Percentiles rank a stretch among this genome's conserved stretches.
Conservation (phyloP, 2,113 vertebrate genomes). For the Apeltes quadracus region DNA sequence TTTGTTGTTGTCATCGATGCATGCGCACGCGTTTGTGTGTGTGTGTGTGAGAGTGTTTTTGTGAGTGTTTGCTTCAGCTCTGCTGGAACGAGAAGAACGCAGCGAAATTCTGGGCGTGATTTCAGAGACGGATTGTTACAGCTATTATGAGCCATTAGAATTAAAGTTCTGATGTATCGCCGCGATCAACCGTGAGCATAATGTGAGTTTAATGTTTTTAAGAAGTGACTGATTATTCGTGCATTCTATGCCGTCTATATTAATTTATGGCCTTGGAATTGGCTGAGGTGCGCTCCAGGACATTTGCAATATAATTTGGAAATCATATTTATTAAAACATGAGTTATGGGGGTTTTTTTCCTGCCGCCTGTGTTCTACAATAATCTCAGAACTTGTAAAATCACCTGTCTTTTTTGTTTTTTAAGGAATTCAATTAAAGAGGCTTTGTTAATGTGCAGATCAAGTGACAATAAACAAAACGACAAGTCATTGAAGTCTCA, state of each 20-base stretch:
- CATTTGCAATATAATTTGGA: constrained; percentile 41
- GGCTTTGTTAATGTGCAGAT: background rate
- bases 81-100: constrained; percentile 1
- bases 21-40: constrained; percentile 35
- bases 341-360: constrained; percentile 23
- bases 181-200: constrained; percentile 25
- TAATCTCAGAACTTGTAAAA: background rate
- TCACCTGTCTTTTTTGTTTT: background rate
- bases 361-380: constrained; percentile 19
- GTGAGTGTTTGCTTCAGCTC: constrained; percentile 10
- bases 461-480: constrained; percentile 4
- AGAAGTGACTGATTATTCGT: constrained; percentile 50
- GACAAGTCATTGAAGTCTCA: constrained; percentile 18
- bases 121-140: constrained; percentile 26
- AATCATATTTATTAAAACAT: constrained; percentile 53
- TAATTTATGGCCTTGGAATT: constrained; percentile 48
- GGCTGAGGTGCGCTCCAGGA: constrained; percentile 22
- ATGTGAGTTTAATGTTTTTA: constrained; percentile 40
- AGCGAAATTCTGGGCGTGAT: background rate
- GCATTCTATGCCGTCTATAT: constrained; percentile 36
- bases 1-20: constrained; percentile 14
- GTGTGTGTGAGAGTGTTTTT: background rate
- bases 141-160: constrained; percentile 49
- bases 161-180: constrained; percentile 30
- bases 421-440: constrained; percentile 1